Conservation (phyloP, 2,888 invertebrate species). For the Carcina quercana region DNA sequence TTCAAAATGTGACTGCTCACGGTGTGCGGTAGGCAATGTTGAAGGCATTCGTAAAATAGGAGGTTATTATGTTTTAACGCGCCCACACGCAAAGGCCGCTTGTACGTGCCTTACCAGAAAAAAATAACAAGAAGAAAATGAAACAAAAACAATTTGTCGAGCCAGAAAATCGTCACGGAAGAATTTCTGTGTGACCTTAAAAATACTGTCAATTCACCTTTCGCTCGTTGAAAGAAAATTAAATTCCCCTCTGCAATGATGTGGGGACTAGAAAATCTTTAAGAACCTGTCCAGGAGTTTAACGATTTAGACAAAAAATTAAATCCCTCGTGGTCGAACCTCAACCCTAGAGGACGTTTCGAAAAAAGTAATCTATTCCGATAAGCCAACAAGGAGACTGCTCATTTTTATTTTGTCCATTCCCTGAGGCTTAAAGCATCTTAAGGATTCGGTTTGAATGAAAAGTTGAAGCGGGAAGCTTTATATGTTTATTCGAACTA, state of each 20-base stretch:
- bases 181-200: not conserved
- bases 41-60: constrained; percentile 48
- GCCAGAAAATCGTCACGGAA: constrained; percentile 5
- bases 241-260: constrained; percentile 14
- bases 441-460: constrained; percentile 31
- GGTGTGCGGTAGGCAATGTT: constrained; percentile 58
- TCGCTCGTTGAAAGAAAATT: not conserved
- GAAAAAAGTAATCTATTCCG: constrained; percentile 69
- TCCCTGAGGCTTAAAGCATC: constrained; percentile 62
- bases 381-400: constrained; percentile 68
- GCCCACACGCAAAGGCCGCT: constrained; percentile 52
- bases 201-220: constrained; percentile 10
- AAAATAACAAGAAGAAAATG: constrained; percentile 29
- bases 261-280: constrained; percentile 25
- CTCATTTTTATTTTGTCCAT: constrained; percentile 70
- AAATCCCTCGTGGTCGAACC: constrained; percentile 31
- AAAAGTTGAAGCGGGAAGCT: not conserved
- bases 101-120: constrained; percentile 42
- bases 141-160: constrained; percentile 16
- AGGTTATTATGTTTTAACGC: constrained; percentile 52
- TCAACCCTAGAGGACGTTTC: constrained; percentile 55
- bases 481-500: too few species aligned
- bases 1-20: constrained; percentile 56
- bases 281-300: constrained; percentile 32
- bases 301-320: constrained; percentile 41